Evolutionary conservation across 1,140 invertebrate species (phyloP).

Genomic region (Aphidius ervi): DNA sequence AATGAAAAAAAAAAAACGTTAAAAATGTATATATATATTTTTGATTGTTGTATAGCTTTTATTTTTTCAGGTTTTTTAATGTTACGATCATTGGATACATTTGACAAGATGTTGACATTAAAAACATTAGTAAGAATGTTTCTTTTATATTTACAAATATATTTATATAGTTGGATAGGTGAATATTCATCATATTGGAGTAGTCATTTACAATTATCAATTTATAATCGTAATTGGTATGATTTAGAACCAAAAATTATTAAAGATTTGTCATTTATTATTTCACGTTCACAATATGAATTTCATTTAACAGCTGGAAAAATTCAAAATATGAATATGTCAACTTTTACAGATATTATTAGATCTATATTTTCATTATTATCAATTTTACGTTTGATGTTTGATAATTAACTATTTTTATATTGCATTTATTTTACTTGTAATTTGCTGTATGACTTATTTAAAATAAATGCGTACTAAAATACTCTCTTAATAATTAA

Average conservation of each 20-base stretch:
- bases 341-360: slow-evolving; percentile 19
- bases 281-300: slow-evolving; percentile 15
- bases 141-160: slow-evolving; percentile 17
- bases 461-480: no score
- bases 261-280: slow-evolving; percentile 21
- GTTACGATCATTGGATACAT: neutral
- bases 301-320: slow-evolving; percentile 25
- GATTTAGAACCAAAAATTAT: slow-evolving; percentile 17
- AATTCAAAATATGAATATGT: slow-evolving; percentile 20
- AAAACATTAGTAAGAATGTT: neutral
- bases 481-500: no score
- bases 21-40: no score
- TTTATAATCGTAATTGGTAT: slow-evolving; percentile 22
- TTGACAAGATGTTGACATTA: neutral
- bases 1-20: no score
- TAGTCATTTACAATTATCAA: slow-evolving; percentile 16
- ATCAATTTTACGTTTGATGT: slow-evolving; percentile 19
- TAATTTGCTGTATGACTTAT: no score
- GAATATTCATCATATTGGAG: slow-evolving; percentile 9
- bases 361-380: slow-evolving; percentile 24
- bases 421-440: no score
- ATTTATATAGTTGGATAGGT: slow-evolving; percentile 22
- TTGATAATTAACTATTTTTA: neutral
- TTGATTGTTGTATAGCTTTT: slow-evolving; percentile 6
- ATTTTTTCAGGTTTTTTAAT: slow-evolving; percentile 3